Evolutionary conservation across 2,797 vertebrate species (phyloP), one percentile per base, ranked within the genome.

Genomic region (Muscicapa comitata): DNA sequence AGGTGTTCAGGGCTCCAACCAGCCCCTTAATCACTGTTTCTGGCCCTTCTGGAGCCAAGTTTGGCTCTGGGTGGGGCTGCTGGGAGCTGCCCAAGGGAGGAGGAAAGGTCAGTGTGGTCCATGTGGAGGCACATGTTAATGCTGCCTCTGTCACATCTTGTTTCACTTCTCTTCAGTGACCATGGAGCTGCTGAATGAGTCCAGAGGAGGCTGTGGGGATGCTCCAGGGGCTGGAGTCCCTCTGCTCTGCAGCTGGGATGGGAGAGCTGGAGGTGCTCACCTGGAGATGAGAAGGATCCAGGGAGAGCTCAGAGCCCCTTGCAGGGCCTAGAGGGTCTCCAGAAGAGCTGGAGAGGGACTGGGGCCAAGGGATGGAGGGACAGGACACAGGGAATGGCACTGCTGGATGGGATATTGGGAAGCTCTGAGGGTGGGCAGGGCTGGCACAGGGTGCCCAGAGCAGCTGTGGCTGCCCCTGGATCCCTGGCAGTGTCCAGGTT

Each of bases 131-230:
- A 13, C 43, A n/a, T 0, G 1, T 74, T n/a, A 31, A 7, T 3
- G 16, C 3, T 84, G 33, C 59, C 37, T n/a, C 54, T 65, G 40
- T 28, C 58, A 67, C 31, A 10, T 13, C 53, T 66, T n/a, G 4
- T 67, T 55, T 51, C 25, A n/a, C 31, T 55, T 35, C 54, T 59
- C 53, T 7, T 40, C 17, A 16, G 3, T 47, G 42, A 26, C 31
- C 42, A 3, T 16, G 38, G 45, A 51, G 2, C 45, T 58, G 51
- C 38, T 65, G 51, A 24, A 13, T 3, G 31, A 42, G 14, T 6
- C 28, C 28, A 87, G 67, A n/a, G 61, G n/a, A 87, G 28, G 23
- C 31, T 50, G n/a, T 0, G 0, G 51, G 2, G 38, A 0, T 58
- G 24, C 6, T 38, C 7, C 6, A 0, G 43, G 28, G 11, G 66